Base-by-base conservation (phyloP, 1,140 invertebrate genomes). In the Drosophila fuyamai region DNA sequence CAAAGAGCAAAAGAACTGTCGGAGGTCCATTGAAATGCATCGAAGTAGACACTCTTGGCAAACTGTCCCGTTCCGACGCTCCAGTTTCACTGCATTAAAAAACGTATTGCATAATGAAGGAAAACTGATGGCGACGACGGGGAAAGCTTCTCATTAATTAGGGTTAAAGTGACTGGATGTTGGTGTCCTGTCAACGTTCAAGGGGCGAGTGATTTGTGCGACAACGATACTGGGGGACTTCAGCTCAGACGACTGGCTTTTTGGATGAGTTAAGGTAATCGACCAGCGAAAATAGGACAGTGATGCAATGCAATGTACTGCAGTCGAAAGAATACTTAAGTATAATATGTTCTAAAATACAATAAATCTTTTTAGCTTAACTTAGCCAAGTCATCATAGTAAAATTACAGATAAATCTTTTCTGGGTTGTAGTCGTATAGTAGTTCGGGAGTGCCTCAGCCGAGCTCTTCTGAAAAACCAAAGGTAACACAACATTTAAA, bases 81-180 rank as follows among this genome's bases (percentile, higher is more conserved):
- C 48, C 43, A 44, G 59, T 44, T 47, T 36, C 50, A 51, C 40
- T 13, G 38, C 46, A 65, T 47, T 41, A 61, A 51, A 57, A 66
- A 79, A 57, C 59, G 44, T 50, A 40, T 36, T 58, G 75, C 54
- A 79, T 70, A 75, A 79, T 66, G 59, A 82, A 57, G 60, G 53
- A 40, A 82, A 75, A 59, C 61, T 56, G 38, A 67, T 58, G 60
- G 70, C 18, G 63, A 40, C 41, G 61, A 53, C 50, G 62, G 57
- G 36, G 23, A 83, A 59, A 70, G 65, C 47, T 68, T 66, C 60
- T 35, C 76, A 61, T 83, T 83, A 83, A 83, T 84, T 83, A 84
- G 72, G 76, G 66, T 60, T 84, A 63, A 84, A 79, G 81, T 72
- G 71, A 57, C 59, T 55, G 23, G 56, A 41, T 44, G 57, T 40